Percentiles rank a stretch among this genome's conserved stretches.
phyloP scores from a whole-genome alignment of 2,797 vertebrate species.

The Clamator glandarius region DNA sequence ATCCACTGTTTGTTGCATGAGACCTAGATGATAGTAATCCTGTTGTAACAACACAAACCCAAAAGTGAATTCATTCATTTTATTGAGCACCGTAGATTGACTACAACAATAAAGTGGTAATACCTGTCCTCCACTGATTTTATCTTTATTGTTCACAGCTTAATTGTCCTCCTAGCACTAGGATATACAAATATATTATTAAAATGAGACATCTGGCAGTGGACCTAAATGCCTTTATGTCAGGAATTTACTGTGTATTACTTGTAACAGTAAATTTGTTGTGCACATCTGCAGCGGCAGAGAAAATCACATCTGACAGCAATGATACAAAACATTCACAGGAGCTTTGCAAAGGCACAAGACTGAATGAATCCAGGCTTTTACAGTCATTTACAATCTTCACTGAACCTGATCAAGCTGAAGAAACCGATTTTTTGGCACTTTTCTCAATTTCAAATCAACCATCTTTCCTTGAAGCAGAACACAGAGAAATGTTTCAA shows the following conservation, averaged over 20 bases:
- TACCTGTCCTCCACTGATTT: slow-evolving; percentile 65
- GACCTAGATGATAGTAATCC: slow-evolving; percentile 64
- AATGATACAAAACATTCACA: slow-evolving; percentile 65
- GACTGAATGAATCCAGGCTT: slow-evolving; percentile 52
- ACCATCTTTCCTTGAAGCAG: neutral
- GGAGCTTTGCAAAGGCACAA: slow-evolving; percentile 36
- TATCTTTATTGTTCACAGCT: slow-evolving; percentile 65
- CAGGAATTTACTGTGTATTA: slow-evolving; percentile 63
- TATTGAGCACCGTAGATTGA: slow-evolving; percentile 57
- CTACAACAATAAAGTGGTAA: slow-evolving; percentile 69
- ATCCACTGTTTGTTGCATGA: slow-evolving; percentile 60
- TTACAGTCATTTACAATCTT: slow-evolving; percentile 40
- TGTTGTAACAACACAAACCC: slow-evolving; percentile 63
- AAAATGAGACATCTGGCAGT: slow-evolving; percentile 69
- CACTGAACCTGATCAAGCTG: slow-evolving; percentile 52
- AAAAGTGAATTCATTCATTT: slow-evolving; percentile 66
- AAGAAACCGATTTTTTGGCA: slow-evolving; percentile 49
- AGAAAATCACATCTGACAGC: slow-evolving; percentile 69
- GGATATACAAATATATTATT: slow-evolving; percentile 64
- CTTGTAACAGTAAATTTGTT: slow-evolving; percentile 70
- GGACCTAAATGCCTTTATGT: slow-evolving; percentile 53
- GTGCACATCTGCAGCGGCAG: slow-evolving; percentile 57
- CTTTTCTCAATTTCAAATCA: slow-evolving; percentile 32
- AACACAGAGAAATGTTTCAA: slow-evolving; percentile 22
- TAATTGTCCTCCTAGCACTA: slow-evolving; percentile 62